Evolutionary conservation across 2,113 vertebrate species (phyloP).

Genomic region (Bostrychus sinensis): DNA sequence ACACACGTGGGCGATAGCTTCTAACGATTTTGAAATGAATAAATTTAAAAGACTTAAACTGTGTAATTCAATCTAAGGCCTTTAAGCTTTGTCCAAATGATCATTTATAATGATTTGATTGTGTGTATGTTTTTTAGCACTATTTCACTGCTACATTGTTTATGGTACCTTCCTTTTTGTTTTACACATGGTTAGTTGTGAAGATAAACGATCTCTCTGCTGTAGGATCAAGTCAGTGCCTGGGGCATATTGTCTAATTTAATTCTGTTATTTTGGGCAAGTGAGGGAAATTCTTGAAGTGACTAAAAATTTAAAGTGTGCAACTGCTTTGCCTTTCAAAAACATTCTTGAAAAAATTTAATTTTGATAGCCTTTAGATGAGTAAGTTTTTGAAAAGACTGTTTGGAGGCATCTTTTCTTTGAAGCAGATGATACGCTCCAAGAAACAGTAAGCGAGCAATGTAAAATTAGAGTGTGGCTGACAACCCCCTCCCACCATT

Average conservation of each 20-base stretch:
- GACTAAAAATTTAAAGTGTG: no score
- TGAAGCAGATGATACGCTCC: constrained; percentile 14
- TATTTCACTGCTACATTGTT: not conserved
- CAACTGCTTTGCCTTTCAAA: no score
- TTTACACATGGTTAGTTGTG: no score
- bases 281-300: no score
- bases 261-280: no score
- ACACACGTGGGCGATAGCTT: constrained; percentile 15
- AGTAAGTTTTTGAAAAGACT: not conserved
- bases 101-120: constrained; percentile 25
- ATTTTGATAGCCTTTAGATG: not conserved
- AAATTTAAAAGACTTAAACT: constrained; percentile 18
- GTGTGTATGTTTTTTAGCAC: not conserved
- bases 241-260: no score
- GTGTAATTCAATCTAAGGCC: constrained; percentile 32
- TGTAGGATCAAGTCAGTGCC: no score
- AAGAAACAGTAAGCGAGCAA: constrained; percentile 33
- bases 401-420: constrained; percentile 17
- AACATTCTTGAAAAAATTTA: no score
- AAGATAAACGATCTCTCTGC: no score
- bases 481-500: constrained; percentile 42
- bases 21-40: constrained; percentile 42
- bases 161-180: no score
- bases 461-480: constrained; percentile 45
- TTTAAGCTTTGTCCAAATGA: constrained; percentile 19